Evolutionary conservation across 1,140 invertebrate genomes (phyloP).

Genomic region (Euwallacea fornicatus): DNA sequence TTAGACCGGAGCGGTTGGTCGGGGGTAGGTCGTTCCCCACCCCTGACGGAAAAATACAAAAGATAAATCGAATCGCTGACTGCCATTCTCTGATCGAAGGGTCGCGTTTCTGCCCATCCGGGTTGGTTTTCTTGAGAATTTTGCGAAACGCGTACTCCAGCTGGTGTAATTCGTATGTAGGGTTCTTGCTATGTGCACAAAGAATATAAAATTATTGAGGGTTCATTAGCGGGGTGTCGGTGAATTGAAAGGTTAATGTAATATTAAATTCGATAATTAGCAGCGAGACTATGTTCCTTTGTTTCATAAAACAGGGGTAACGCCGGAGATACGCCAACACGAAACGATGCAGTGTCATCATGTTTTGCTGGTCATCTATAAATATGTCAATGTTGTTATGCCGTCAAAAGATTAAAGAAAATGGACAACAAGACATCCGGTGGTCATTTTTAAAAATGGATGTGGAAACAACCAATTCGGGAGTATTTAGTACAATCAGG

Average conservation of each 20-base stretch:
- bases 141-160: not conserved
- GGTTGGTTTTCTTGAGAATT: not conserved
- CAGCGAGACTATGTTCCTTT: too few species aligned
- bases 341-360: too few species aligned
- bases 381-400: too few species aligned
- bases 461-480: too few species aligned
- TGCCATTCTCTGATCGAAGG: constrained; percentile 29
- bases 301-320: too few species aligned
- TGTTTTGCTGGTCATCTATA: too few species aligned
- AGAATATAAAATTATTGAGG: not conserved
- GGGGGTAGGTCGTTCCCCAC: not conserved
- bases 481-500: too few species aligned
- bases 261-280: not conserved
- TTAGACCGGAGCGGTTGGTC: constrained; percentile 1
- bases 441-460: too few species aligned
- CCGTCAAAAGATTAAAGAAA: too few species aligned
- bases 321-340: too few species aligned
- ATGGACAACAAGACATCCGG: too few species aligned
- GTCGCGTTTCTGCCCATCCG: not conserved
- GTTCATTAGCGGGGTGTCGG: not conserved
- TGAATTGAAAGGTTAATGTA: not conserved
- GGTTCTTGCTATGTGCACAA: not conserved
- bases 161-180: not conserved
- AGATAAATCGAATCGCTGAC: constrained; percentile 30
- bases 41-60: not conserved